A percentile compares a stretch with the other conserved stretches of the same genome.
Evolutionary conservation across 2,888 invertebrate species (phyloP).

Genomic region (Aphodius granarius): DNA sequence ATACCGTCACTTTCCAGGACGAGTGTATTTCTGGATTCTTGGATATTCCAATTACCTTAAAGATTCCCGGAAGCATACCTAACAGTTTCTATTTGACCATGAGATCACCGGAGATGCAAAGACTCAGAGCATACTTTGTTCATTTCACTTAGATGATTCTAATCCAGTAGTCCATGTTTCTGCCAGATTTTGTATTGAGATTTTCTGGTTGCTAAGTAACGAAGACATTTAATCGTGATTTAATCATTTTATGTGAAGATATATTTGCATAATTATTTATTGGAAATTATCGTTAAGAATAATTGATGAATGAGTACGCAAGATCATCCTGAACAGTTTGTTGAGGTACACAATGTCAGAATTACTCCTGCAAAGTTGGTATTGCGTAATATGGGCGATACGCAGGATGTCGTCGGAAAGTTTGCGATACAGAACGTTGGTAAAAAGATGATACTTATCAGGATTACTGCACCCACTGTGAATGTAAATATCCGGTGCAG

Average conservation of each 20-base stretch:
- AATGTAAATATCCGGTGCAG: not conserved
- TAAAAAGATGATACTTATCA: not conserved
- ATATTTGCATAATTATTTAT: not conserved
- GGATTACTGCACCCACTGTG: not conserved
- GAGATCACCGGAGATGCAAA: not conserved
- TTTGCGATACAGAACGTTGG: not conserved
- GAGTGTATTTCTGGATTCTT: not conserved
- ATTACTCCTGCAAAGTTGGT: not conserved
- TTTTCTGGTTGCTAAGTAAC: not conserved
- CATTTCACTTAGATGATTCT: not conserved
- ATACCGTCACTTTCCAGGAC: not conserved
- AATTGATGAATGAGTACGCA: not conserved
- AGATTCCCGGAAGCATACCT: not conserved
- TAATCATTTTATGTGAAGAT: not conserved
- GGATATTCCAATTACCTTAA: not conserved
- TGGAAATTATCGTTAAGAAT: not conserved
- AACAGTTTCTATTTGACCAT: not conserved
- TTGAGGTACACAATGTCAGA: not conserved
- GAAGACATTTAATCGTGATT: not conserved
- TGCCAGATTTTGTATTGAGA: not conserved
- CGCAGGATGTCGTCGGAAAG: not conserved
- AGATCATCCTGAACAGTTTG: not conserved
- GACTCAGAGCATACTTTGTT: not conserved
- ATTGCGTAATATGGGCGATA: not conserved
- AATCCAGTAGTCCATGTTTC: too few relatives aligned